A percentile compares a stretch with the other conserved stretches of the same genome.
Evolutionary conservation across 2,797 vertebrate genomes (phyloP).

Genomic region (Arvicola amphibius): DNA sequence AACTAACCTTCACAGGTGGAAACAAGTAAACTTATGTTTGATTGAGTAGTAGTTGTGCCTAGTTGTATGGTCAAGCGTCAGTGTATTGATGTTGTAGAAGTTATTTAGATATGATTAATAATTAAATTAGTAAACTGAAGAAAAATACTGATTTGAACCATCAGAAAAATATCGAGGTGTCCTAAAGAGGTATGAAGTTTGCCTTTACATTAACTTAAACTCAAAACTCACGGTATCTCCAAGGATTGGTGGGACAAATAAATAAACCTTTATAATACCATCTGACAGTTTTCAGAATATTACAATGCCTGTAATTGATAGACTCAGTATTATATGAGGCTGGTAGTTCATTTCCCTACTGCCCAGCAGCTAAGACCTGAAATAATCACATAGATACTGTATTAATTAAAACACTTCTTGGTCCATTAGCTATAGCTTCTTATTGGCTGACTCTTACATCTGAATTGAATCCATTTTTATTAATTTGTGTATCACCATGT

Average conservation of each 20-base stretch:
- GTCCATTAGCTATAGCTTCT: no score
- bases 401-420: no score
- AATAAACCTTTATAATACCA: neutral
- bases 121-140: conserved; percentile 1
- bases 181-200: neutral
- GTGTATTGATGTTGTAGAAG: neutral
- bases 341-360: no score
- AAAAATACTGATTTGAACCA: neutral
- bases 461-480: no score
- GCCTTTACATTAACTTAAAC: neutral
- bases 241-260: neutral
- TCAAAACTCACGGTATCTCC: neutral
- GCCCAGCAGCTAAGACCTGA: no score
- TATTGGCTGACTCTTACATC: no score
- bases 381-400: no score
- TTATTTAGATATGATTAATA: neutral
- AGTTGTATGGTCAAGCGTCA: neutral
- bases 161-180: neutral
- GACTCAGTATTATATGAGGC: no score
- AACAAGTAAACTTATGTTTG: neutral
- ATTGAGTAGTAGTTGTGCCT: neutral
- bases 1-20: neutral
- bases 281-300: neutral
- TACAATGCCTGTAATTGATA: neutral
- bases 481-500: no score